Percentiles rank a stretch among this genome's conserved stretches.
These are phyloP conservation scores for Drosophila ohnishii DNA, from an alignment of 1,140 invertebrate genomes.

Conservation along the genomic window DNA sequence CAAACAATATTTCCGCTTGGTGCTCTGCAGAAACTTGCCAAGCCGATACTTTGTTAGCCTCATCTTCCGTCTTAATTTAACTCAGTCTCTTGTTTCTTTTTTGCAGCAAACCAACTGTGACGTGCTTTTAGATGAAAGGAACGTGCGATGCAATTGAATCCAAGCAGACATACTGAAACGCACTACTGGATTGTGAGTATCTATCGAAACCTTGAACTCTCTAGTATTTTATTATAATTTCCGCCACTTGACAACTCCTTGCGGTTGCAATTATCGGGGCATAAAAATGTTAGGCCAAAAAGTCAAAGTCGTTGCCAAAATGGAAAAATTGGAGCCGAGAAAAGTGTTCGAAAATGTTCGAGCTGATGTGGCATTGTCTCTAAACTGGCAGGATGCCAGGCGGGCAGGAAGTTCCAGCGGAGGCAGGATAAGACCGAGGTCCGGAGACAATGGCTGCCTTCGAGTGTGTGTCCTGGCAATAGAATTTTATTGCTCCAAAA, in stretches of 20 bases:
- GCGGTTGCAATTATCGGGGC: constrained; percentile 58
- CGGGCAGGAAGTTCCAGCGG: constrained; percentile 20
- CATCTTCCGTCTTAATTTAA: constrained; percentile 11
- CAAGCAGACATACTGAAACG: constrained; percentile 79
- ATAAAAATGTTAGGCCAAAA: constrained; percentile 49
- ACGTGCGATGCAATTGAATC: constrained; percentile 83
- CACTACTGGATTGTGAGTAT: constrained; percentile 83
- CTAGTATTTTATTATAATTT: constrained; percentile 41
- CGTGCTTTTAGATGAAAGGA: constrained; percentile 73
- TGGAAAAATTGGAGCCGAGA: constrained; percentile 2
- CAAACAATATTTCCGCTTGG: constrained; percentile 15
- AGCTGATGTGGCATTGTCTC: constrained; percentile 54
- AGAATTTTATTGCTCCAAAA: constrained; percentile 66
- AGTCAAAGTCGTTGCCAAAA: constrained; percentile 53
- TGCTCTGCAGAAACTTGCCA: constrained; percentile 2
- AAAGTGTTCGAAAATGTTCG: constrained; percentile 26
- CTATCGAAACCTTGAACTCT: constrained; percentile 51
- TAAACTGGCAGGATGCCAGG: constrained; percentile 62
- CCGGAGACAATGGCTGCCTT: constrained; percentile 48
- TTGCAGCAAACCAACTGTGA: constrained; percentile 75
- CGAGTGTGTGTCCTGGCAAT: constrained; percentile 44
- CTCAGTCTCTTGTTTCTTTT: constrained; percentile 14
- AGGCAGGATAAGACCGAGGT: constrained; percentile 20
- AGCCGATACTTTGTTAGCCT: constrained; percentile 19
- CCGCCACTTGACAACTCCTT: constrained; percentile 33